Conservation (phyloP, 1,140 invertebrate species). For the Steinernema khuongi region DNA sequence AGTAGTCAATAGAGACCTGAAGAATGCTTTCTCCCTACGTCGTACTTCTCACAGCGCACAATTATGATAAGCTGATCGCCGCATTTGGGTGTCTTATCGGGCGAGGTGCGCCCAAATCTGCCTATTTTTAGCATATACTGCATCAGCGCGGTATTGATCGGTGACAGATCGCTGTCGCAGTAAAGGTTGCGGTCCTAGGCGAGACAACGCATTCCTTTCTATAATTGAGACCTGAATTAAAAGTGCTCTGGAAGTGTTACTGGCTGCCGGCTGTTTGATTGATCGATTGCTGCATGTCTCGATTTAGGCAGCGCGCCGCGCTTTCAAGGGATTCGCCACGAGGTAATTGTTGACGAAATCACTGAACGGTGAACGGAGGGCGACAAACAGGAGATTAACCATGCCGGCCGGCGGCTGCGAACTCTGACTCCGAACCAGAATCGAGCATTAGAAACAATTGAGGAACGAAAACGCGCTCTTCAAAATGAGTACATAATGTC, state of each 20-base stretch:
- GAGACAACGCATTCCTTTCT: not conserved
- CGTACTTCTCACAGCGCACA: conserved; percentile 16
- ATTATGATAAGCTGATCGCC: conserved; percentile 14
- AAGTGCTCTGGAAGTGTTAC: not conserved
- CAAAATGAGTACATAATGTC: conserved; percentile 7
- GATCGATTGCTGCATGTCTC: not conserved
- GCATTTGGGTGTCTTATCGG: conserved; percentile 9
- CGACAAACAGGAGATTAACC: conserved; percentile 1
- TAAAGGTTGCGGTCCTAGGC: not conserved
- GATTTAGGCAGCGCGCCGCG: too few species aligned
- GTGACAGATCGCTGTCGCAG: not conserved
- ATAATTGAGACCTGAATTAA: not conserved
- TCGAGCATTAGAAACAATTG: conserved; percentile 3
- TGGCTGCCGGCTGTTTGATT: too few species aligned
- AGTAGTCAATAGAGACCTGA: not conserved
- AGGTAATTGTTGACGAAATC: not conserved
- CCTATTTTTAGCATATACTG: conserved; percentile 1
- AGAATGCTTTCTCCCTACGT: not conserved
- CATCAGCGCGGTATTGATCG: not conserved
- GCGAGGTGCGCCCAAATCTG: not conserved
- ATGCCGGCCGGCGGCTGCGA: not conserved
- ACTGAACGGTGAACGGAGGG: not conserved
- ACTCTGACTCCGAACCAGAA: not conserved
- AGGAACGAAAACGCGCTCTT: not conserved
- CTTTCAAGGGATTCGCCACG: not conserved